Evolutionary conservation across 2,797 vertebrate species (phyloP).

Genomic region (Gambelia wislizenii): DNA sequence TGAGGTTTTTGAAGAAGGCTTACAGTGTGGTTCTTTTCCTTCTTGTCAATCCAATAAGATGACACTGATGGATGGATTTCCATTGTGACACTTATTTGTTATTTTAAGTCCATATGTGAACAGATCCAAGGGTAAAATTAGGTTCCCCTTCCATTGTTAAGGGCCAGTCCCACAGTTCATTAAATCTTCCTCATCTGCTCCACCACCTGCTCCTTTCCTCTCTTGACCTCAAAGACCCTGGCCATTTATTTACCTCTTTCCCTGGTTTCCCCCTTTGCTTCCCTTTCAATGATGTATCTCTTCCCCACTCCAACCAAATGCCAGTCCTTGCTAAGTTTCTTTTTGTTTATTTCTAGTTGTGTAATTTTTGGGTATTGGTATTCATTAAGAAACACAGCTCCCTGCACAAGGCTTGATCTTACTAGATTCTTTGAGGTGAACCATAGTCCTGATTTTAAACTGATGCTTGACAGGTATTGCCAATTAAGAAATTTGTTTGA

Average conservation of each 20-base stretch:
- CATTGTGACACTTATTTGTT: conserved; percentile 68
- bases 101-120: conserved; percentile 72
- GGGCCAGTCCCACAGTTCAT: conserved; percentile 69
- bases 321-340: neutral
- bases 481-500: too few species aligned
- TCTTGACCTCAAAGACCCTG: conserved; percentile 60
- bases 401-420: neutral
- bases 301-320: neutral
- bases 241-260: conserved; percentile 61
- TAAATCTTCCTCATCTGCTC: conserved; percentile 70
- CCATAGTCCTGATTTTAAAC: too few species aligned
- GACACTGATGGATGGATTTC: conserved; percentile 71
- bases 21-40: conserved; percentile 61
- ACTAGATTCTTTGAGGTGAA: neutral
- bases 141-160: conserved; percentile 73
- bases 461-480: too few species aligned
- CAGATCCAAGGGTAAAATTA: conserved; percentile 71
- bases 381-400: neutral
- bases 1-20: neutral
- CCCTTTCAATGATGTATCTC: conserved; percentile 62
- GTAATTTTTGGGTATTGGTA: neutral
- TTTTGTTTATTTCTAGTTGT: neutral
- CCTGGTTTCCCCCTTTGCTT: conserved; percentile 72
- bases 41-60: conserved; percentile 67
- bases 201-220: conserved; percentile 74